A percentile compares a stretch with the other conserved stretches of the same genome.
Evolutionary conservation across 2,797 vertebrate species (phyloP).

Genomic region (Acrocephalus scirpaceus): DNA sequence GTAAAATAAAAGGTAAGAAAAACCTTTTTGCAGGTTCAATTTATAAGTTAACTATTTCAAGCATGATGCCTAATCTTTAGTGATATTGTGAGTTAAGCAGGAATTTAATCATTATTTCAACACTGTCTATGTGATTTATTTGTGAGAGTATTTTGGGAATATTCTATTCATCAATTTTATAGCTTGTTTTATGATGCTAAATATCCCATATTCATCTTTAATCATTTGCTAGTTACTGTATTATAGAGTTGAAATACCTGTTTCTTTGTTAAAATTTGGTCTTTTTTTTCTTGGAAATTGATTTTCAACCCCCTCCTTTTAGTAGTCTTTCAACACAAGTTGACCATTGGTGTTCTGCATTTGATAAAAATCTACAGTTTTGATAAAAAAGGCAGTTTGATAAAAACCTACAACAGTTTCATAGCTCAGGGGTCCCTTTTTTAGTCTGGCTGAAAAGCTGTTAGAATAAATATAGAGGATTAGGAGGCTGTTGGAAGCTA

Average conservation of each 20-base stretch:
- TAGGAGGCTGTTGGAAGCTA: neutral
- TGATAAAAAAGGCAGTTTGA: neutral
- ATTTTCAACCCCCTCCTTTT: neutral
- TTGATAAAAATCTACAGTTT: neutral
- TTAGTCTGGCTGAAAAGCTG: neutral
- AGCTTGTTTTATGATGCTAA: neutral
- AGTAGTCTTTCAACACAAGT: neutral
- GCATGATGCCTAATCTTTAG: neutral
- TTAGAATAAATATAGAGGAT: neutral
- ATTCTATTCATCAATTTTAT: neutral
- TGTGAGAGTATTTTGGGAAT: neutral
- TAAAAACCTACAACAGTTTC: neutral
- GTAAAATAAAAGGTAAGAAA: neutral
- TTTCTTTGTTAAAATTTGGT: neutral
- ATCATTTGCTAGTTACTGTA: neutral
- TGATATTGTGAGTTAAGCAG: neutral
- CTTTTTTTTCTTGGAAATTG: neutral
- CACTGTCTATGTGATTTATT: neutral
- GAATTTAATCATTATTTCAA: neutral
- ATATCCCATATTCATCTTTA: neutral
- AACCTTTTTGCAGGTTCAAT: neutral
- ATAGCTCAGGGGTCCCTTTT: neutral
- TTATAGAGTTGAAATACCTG: neutral
- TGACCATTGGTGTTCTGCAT: neutral
- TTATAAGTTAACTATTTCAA: neutral